A percentile compares a stretch with the other conserved stretches of the same genome.
Evolutionary conservation across 2,888 invertebrate species (phyloP).

Genomic region (Apotomis betuletana): DNA sequence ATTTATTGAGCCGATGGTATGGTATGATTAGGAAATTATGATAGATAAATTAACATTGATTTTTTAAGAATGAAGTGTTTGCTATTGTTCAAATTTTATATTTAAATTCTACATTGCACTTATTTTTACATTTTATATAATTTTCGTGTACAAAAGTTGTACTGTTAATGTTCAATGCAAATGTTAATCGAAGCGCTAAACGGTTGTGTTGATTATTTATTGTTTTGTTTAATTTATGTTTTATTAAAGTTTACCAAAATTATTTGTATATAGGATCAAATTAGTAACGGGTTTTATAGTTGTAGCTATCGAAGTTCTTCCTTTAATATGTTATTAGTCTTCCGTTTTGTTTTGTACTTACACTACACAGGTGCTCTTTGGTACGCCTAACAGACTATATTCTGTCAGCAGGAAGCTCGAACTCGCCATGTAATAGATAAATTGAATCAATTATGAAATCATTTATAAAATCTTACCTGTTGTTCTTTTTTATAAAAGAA

Average conservation of each 20-base stretch:
- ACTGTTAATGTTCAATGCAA: conserved; percentile 65
- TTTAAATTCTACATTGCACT: conserved; percentile 44
- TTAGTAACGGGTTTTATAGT: conserved; percentile 71
- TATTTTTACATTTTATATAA: conserved; percentile 49
- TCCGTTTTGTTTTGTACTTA: conserved; percentile 79
- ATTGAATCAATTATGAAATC: conserved; percentile 63
- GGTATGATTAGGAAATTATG: conserved; percentile 10
- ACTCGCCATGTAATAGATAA: conserved; percentile 74
- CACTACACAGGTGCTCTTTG: conserved; percentile 70
- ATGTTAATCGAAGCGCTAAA: conserved; percentile 65
- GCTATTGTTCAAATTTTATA: conserved; percentile 40
- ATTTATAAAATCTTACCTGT: conserved; percentile 73
- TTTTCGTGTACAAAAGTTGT: conserved; percentile 62
- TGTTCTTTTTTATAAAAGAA: conserved; percentile 81
- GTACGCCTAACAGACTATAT: conserved; percentile 55
- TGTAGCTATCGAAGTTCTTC: conserved; percentile 68
- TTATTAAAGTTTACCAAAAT: conserved; percentile 74
- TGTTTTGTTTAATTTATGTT: conserved; percentile 75
- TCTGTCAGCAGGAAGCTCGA: conserved; percentile 58
- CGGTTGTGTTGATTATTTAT: conserved; percentile 83
- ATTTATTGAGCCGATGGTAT: conserved; percentile 24
- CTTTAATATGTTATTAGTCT: conserved; percentile 63
- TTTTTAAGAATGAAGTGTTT: conserved; percentile 24
- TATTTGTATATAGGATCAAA: conserved; percentile 63
- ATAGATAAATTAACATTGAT: conserved; percentile 35